Base-by-base conservation (phyloP, 2,888 invertebrate species). In the Dicyrtoma fusca region DNA sequence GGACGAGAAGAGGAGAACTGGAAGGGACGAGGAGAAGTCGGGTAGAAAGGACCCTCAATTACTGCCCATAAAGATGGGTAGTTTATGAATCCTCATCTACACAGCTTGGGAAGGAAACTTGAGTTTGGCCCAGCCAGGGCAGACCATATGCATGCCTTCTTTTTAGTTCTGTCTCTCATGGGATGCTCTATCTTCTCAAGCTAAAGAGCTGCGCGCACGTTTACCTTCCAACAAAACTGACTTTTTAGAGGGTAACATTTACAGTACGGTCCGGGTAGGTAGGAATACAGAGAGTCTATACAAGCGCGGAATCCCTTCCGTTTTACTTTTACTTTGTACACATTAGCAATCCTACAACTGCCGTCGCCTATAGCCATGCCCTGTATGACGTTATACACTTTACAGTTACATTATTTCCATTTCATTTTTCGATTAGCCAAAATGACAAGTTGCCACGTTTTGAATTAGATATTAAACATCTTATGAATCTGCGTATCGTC, bases 31-130 rank as follows among this genome's bases (percentile, higher is more conserved):
- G 13, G 72, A 71, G 51, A 73, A 73, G 71, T 73, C 75, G 71
- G 71, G 69, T 70, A 65, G 71, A 65, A 65, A 69, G 75, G 68
- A 69, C 71, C 71, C 73, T 73, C 71, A 73, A 73, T 73, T 73
- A 75, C 69, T 59, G 64, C 70, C 55, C 75, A 72, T 75, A 72
- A 75, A 75, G 70, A 72, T 75, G 71, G n/a, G 21, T 68, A 53
- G 26, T 65, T 55, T 44, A 51, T 25, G 47, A 49, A 57, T 57
- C 47, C 63, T 23, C 49, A 51, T 51, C 23, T 47, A 65, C 17
- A n/a, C 51, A 25, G 3, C n/a, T 21, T 51, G 34, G 3, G 34
- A 34, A 34, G 34, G 4, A 34, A 34, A 11, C 42, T 5, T 5
- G 1, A 57, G 57, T 26, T 11, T 23, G 23, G 57, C 11, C 14